Conservation (phyloP, 1,140 invertebrate species). For the Tetragonula clypearis region DNA sequence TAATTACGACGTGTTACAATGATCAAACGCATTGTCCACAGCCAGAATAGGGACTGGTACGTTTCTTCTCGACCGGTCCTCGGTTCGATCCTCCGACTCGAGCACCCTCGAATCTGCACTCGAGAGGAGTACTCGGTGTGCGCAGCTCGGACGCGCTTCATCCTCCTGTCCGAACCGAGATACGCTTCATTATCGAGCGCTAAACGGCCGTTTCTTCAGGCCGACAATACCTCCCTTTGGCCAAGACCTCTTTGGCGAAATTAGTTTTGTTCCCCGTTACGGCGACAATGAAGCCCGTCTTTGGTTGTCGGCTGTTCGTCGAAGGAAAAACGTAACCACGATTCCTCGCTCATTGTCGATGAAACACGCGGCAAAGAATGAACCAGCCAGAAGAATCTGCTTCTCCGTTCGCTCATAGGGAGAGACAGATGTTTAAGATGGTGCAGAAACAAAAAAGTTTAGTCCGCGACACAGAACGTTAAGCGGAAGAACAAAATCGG, state of each 20-base stretch:
- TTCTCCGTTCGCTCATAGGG: background rate
- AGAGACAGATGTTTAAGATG: constrained; percentile 31
- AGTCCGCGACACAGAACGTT: background rate
- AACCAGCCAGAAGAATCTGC: background rate
- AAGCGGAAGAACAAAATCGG: background rate
- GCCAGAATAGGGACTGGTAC: constrained; percentile 23
- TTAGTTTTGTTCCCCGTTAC: constrained; percentile 52
- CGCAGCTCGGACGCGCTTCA: constrained; percentile 39
- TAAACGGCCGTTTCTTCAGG: constrained; percentile 56
- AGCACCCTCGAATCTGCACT: constrained; percentile 56
- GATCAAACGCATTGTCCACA: constrained; percentile 59
- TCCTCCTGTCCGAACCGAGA: constrained; percentile 56
- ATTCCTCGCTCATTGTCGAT: constrained; percentile 3
- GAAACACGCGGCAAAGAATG: background rate
- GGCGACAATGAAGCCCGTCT: background rate
- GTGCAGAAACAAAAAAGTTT: constrained; percentile 11
- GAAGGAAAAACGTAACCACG: background rate
- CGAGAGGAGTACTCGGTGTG: constrained; percentile 34
- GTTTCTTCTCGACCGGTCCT: constrained; percentile 24
- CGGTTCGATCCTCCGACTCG: constrained; percentile 19
- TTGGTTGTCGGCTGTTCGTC: background rate
- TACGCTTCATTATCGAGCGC: constrained; percentile 62
- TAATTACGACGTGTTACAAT: constrained; percentile 57
- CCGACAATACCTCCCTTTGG: constrained; percentile 20
- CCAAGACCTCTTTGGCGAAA: constrained; percentile 33